Evolutionary conservation across 2,888 invertebrate genomes (phyloP), one percentile per base, ranked within the genome.

Genomic region (Oxycera nigricornis): DNA sequence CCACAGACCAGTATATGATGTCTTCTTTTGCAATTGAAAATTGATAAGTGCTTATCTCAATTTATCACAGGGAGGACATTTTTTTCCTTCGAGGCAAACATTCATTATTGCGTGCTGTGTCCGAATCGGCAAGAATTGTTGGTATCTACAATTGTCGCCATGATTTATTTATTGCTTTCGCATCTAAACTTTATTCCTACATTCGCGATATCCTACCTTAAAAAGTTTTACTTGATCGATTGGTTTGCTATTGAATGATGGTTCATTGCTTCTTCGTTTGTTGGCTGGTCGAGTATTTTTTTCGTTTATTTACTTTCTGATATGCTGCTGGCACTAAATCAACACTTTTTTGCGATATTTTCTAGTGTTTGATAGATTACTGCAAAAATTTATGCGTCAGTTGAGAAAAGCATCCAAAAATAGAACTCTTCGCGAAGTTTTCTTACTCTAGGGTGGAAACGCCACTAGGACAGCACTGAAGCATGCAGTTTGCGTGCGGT

Each of bases 241-340:
- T 30, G 59, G 17, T 59, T 2, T 55, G 55, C 6, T 24, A 24
- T n/a, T 59, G 59, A 28, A 59, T 59, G 26, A 59, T 20, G n/a
- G 59, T 30, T 59, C 30, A 30, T 4, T 6, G 24, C 2, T 28
- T 59, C 9, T 59, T 24, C 28, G 30, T 59, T 28, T n/a, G 30
- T 28, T 55, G 14, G 7, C 24, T 55, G 14, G 2, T 24, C 22
- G 24, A 55, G 55, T 14, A 46, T 46, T 24, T 55, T n/a, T n/a
- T 55, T 55, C 2, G 17, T 28, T 59, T 26, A 28, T 59, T 28
- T 59, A 24, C n/a, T 59, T 59, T 28, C 14, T 30, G 59, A 59
- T 59, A 59, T 59, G 59, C 2, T 59, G 26, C n/a, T 59, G 59
- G 59, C 59, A 59, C n/a, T 59, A 24, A 28, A 28, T 14, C 17